A percentile compares a stretch with the other conserved stretches of the same genome.
Conservation (phyloP, 2,113 vertebrate species). For the Gavialis gangeticus region DNA sequence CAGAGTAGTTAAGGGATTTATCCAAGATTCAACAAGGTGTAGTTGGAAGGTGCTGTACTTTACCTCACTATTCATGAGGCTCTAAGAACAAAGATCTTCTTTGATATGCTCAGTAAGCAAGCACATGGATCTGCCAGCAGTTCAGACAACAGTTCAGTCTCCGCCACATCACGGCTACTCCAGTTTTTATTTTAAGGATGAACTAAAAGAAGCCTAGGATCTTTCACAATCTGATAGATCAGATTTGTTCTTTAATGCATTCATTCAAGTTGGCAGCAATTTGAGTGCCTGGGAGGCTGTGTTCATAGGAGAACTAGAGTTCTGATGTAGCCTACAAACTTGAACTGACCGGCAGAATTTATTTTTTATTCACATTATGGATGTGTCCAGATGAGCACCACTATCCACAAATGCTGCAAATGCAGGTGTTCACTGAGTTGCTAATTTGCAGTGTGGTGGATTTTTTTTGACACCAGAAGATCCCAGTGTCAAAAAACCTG, state of each 20-base stretch:
- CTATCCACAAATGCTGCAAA: too few species aligned
- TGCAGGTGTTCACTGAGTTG: too few species aligned
- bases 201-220: background rate
- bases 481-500: too few species aligned
- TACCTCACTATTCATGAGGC: background rate
- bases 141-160: background rate
- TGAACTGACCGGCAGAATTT: background rate
- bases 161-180: background rate
- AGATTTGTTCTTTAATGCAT: background rate
- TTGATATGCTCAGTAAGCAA: background rate
- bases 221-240: background rate
- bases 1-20: background rate
- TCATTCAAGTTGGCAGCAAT: background rate
- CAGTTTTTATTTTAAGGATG: background rate
- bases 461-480: too few species aligned
- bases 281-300: background rate
- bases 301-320: rapidly evolving
- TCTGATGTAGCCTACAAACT: background rate
- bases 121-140: background rate
- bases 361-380: background rate
- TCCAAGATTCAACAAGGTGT: background rate
- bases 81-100: background rate
- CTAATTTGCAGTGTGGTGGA: too few species aligned
- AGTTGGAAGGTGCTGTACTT: background rate
- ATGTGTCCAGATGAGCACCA: too few species aligned